phyloP scores from a whole-genome alignment of 2,113 vertebrate genomes.

The Lophura nycthemera region DNA sequence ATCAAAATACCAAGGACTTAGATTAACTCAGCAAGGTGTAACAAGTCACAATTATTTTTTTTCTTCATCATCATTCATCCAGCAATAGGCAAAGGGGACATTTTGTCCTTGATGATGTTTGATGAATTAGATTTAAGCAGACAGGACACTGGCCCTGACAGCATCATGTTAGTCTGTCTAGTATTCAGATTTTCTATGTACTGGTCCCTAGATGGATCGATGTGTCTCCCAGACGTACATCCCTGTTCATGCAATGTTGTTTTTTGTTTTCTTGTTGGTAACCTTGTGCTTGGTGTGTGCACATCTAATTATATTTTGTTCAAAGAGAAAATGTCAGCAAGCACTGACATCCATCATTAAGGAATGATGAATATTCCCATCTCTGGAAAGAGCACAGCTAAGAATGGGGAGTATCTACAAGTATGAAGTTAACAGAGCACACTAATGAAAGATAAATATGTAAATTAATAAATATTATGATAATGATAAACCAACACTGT shows the following conservation, averaged over 20 bases:
- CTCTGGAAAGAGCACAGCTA: background rate
- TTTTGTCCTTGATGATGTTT: constrained; percentile 35
- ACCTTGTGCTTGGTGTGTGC: constrained; percentile 26
- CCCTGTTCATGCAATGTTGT: background rate
- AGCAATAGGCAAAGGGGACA: background rate
- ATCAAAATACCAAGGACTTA: background rate
- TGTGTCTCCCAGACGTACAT: background rate
- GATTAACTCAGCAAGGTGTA: background rate
- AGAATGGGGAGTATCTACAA: background rate
- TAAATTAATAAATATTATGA: background rate
- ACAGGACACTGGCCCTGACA: background rate
- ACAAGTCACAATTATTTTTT: background rate
- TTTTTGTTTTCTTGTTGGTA: background rate
- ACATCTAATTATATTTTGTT: constrained; percentile 40
- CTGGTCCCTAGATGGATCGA: background rate
- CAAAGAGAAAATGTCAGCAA: constrained; percentile 36
- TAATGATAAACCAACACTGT: background rate
- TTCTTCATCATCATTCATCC: background rate
- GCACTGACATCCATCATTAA: background rate
- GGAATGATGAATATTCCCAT: constrained; percentile 16
- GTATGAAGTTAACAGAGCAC: background rate
- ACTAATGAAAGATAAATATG: background rate
- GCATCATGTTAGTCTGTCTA: background rate
- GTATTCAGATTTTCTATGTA: constrained; percentile 18
- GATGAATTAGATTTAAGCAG: constrained; percentile 35